Evolutionary conservation across 2,113 vertebrate species (phyloP), one percentile per base, ranked within the genome.

Genomic region (Danionella cerebrum): DNA sequence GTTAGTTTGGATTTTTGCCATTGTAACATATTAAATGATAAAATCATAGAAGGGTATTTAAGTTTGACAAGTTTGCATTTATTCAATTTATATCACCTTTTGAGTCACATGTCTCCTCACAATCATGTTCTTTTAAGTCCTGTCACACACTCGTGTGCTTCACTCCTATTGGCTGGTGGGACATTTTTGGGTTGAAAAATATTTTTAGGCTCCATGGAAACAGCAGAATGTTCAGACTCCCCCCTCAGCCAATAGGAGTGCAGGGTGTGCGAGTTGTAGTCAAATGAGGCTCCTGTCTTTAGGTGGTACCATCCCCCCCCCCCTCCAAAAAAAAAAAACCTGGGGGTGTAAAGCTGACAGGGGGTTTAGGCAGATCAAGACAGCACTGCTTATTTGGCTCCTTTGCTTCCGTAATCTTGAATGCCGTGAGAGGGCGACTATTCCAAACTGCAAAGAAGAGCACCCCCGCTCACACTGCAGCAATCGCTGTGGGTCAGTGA

Each of bases 161-260:
- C 12, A 6, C 67, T 62, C 48, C 62, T 44, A 79, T 77, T 77
- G 75, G 75, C 59, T 71, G 44, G 3, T 2, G 64, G 44, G 55
- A 48, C 53, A 53, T 67, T 80, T n/a, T 76, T 76, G 71, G 60
- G 63, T 45, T 52, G 58, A 52, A 66, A 71, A 62, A 67, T 39
- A 44, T 52, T 64, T 73, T 78, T 70, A 53, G 77, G 64, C 78
- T 80, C 76, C 78, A 78, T 80, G 76, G 78, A 76, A 76, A 80
- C 78, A 80, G 78, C 62, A 59, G 71, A 76, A 71, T 72, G 54
- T 55, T 55, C 10, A 2, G 36, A n/a, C 48, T 27, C 14, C 8
- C 14, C 13, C 45, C 6, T 27, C n/a, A 51, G 62, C 78, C 78
- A 80, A 80, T 80, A 25, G 48, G 65, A 78, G 19, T 5, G 35